A percentile compares a stretch with the other conserved stretches of the same genome.
Conservation (phyloP, 2,797 vertebrate species). For the Melanotaenia boesemani region DNA sequence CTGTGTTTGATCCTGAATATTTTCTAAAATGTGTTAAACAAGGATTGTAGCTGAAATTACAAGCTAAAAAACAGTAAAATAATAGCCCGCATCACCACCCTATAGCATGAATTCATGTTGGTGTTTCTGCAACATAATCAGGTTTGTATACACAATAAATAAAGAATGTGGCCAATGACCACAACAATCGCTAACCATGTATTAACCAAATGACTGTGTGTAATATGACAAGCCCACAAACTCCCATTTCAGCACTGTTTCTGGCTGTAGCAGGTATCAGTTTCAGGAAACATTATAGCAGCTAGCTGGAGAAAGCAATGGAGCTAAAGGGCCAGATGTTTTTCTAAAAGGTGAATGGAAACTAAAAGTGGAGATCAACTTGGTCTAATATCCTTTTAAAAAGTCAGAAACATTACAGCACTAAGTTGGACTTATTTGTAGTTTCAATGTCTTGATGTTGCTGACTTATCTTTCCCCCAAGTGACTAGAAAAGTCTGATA, state of each 20-base stretch:
- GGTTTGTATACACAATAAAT: neutral
- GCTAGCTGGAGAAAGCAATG: neutral
- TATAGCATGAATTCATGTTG: constrained; percentile 19
- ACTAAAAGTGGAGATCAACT: neutral
- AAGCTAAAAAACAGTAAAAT: constrained; percentile 22
- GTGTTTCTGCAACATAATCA: constrained; percentile 19
- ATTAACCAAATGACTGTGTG: neutral
- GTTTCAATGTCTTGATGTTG: no score
- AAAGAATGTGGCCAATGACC: neutral
- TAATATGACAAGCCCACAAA: neutral
- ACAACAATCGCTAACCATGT: neutral
- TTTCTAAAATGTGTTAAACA: constrained; percentile 33
- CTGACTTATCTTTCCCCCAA: no score
- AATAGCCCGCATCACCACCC: constrained; percentile 41
- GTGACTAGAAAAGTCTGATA: no score
- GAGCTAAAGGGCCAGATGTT: neutral
- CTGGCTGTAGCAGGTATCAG: neutral
- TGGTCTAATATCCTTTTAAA: no score
- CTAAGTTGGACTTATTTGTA: neutral
- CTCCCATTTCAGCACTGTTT: neutral
- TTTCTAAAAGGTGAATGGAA: neutral
- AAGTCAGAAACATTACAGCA: no score
- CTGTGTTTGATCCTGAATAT: constrained; percentile 6
- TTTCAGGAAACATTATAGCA: neutral
- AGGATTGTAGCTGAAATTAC: constrained; percentile 25